These are phyloP conservation scores for Apamea crenata DNA, from an alignment of 2,888 invertebrate species.

Conservation along the genomic window DNA sequence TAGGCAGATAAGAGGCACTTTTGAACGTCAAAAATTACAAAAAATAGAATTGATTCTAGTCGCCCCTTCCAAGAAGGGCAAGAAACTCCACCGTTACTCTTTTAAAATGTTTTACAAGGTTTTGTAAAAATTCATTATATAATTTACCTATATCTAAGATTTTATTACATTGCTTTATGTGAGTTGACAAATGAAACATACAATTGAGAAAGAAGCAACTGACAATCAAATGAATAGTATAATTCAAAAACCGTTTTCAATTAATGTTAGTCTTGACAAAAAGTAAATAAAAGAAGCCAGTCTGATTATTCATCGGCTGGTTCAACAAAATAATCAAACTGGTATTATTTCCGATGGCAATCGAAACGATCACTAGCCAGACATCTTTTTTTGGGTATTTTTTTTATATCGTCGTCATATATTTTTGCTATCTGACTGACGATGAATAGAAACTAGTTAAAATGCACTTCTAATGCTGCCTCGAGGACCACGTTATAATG, in stretches of 20 bases:
- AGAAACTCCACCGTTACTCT: too few relatives aligned
- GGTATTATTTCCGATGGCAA: slow-evolving; percentile 60
- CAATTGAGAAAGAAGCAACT: neutral
- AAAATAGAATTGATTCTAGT: too few relatives aligned
- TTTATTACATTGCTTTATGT: neutral
- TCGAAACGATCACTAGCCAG: slow-evolving; percentile 48
- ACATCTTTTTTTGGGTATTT: slow-evolving; percentile 53
- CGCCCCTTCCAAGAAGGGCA: too few relatives aligned
- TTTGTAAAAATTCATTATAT: too few relatives aligned
- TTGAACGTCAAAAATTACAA: too few relatives aligned
- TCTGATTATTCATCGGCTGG: slow-evolving; percentile 37
- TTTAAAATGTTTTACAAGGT: too few relatives aligned
- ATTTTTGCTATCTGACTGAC: slow-evolving; percentile 44
- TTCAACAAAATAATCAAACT: slow-evolving; percentile 57
- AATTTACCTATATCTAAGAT: neutral
- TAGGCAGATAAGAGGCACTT: too few relatives aligned
- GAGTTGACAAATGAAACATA: neutral
- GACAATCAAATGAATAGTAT: neutral
- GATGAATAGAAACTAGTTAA: slow-evolving; percentile 45
- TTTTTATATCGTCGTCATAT: slow-evolving; percentile 26
- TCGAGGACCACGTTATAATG: slow-evolving; percentile 24
- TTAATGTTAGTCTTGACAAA: slow-evolving; percentile 35
- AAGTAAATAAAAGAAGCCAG: slow-evolving; percentile 31
- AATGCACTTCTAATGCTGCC: slow-evolving; percentile 40
- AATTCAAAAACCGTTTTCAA: slow-evolving; percentile 31